phyloP scores from a whole-genome alignment of 2,797 vertebrate species.

The Hydrophis major region DNA sequence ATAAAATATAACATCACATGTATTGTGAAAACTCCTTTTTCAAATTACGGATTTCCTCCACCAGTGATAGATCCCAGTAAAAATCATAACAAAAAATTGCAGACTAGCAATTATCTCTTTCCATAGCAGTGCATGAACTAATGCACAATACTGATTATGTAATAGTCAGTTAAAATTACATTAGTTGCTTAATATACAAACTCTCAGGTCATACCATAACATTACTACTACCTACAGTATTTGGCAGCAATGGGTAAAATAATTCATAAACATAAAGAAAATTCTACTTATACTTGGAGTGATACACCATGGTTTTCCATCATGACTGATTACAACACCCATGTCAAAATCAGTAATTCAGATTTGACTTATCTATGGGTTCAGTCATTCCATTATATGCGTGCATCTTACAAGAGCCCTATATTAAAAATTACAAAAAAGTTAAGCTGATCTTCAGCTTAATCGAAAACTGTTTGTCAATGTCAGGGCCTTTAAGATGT shows the following conservation, averaged over 20 bases:
- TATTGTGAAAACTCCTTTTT: background rate
- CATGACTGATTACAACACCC: background rate
- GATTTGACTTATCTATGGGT: background rate
- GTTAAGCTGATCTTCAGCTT: background rate
- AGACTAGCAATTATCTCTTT: constrained; percentile 17
- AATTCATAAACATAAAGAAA: background rate
- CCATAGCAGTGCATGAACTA: constrained; percentile 1
- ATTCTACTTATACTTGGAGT: background rate
- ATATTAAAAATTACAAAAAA: background rate
- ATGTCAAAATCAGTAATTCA: background rate
- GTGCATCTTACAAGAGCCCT: background rate
- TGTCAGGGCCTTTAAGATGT: background rate
- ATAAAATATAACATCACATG: background rate
- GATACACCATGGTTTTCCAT: background rate
- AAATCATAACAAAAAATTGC: constrained; percentile 22
- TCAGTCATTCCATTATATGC: background rate
- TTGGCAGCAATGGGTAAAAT: background rate
- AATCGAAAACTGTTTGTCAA: background rate
- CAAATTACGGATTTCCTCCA: constrained; percentile 24
- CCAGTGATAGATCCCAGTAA: background rate
- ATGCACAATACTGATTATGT: background rate
- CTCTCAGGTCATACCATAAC: background rate
- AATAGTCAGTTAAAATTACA: background rate
- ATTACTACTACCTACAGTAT: background rate
- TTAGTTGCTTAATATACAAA: background rate